These are phyloP conservation scores for Caretta caretta DNA, from an alignment of 2,113 vertebrate species.

Conservation along the genomic window DNA sequence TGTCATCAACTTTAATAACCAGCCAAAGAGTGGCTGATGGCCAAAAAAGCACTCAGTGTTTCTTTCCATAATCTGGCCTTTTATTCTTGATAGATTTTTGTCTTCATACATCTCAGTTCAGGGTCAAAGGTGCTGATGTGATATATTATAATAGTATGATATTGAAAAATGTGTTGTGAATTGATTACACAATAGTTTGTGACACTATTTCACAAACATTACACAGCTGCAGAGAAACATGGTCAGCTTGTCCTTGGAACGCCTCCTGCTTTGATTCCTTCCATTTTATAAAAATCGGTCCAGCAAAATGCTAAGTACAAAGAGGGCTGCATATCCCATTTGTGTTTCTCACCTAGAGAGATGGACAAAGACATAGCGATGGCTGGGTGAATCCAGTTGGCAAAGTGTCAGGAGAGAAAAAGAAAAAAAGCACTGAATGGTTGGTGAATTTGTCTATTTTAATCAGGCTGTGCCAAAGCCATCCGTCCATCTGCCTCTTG, in stretches of 20 bases:
- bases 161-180: rapidly evolving
- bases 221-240: background rate
- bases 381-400: background rate
- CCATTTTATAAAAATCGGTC: background rate
- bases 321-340: background rate
- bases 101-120: background rate
- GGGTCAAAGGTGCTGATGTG: background rate
- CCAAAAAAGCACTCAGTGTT: background rate
- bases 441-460: background rate
- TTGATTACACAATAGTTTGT: background rate
- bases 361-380: background rate
- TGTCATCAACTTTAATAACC: background rate
- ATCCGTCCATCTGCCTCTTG: background rate
- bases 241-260: background rate
- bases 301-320: background rate
- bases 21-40: rapidly evolving
- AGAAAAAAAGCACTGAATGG: background rate
- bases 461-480: background rate
- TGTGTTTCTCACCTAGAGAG: background rate
- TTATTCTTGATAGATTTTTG: background rate
- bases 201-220: background rate
- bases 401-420: background rate
- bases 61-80: rapidly evolving
- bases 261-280: background rate
- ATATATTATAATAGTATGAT: background rate